Evolutionary conservation across 2,113 vertebrate genomes (phyloP), one percentile per base, ranked within the genome.

Genomic region (Motacilla tschutschensis): DNA sequence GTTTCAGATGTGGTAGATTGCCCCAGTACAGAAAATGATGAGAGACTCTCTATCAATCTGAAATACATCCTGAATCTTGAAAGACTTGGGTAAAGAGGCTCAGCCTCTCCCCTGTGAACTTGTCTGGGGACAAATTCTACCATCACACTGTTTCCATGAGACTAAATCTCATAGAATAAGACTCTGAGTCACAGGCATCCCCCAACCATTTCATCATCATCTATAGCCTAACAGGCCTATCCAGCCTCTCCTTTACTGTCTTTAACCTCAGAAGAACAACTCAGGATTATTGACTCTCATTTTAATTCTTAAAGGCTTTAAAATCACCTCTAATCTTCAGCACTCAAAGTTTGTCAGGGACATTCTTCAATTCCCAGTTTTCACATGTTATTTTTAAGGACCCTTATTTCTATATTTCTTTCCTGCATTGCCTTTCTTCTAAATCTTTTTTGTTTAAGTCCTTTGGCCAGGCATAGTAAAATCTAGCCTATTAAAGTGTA

Each of bases 1-100:
- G 67, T 88, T 95, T 84, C 90, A 92, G 72, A 91, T 79, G 64
- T 79, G 84, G 88, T 79, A 86, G 78, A 84, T 77, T 83, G 59
- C 28, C 29, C 44, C 40, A 66, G 59, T 28, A 84, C 19, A 88
- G 59, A 88, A 81, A 90, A 87, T 33, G 3, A 79, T 53, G 48
- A 86, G 28, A 78, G 4, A 59, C 9, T 47, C 20, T 73, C 38
- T 64, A 54, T 80, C 43, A 67, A 9, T 67, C 62, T 69, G 33
- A 89, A 90, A 92, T 70, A 79, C 63, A 19, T 82, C 7, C 35
- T 83, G 75, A 84, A 71, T 80, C 70, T 67, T 83, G 40, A 91
- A 18, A 59, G 5, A n/a, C 24, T 54, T 83, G n/a, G 22, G 11
- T 55, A 46, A 79, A 66, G 43, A 73, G 18, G 6, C 20, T 84